Evolutionary conservation across 2,797 vertebrate species (phyloP).

Genomic region (Neosilurus mollespiculum): DNA sequence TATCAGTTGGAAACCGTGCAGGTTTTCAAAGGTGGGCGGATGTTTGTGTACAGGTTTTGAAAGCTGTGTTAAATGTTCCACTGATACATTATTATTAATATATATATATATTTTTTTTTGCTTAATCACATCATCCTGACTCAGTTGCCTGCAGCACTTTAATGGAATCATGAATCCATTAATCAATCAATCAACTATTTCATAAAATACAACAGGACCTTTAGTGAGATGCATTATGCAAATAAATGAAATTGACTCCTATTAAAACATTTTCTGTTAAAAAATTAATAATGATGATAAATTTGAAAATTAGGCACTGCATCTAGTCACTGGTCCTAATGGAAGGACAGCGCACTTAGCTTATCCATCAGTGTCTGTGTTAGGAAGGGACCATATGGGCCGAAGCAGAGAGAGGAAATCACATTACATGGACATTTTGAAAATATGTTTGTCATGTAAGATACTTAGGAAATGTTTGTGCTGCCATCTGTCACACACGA

Average conservation of each 20-base stretch:
- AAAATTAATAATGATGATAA: not conserved
- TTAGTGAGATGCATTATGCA: constrained; percentile 3
- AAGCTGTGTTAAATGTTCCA: constrained; percentile 13
- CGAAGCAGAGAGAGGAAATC: not conserved
- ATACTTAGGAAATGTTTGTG: not conserved
- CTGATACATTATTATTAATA: not conserved
- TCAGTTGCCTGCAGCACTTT: constrained; percentile 8
- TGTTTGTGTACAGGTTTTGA: constrained; percentile 22
- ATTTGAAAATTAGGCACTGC: not conserved
- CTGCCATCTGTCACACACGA: not conserved
- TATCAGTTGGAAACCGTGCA: not conserved
- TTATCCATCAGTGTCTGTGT: not conserved
- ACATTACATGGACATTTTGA: constrained; percentile 1
- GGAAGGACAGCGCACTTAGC: not conserved
- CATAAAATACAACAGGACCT: constrained; percentile 7
- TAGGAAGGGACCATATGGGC: not conserved
- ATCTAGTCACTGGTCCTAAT: not conserved
- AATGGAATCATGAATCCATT: constrained; percentile 22
- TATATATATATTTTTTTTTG: not conserved
- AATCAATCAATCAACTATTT: constrained; percentile 15
- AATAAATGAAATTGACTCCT: constrained; percentile 7
- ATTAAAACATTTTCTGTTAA: not conserved
- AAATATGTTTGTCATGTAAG: not conserved
- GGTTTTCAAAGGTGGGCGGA: constrained; percentile 7
- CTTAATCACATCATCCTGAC: constrained; percentile 14